Evolutionary conservation across 2,888 invertebrate species (phyloP).

Genomic region (Callyntrura guangdongensis): DNA sequence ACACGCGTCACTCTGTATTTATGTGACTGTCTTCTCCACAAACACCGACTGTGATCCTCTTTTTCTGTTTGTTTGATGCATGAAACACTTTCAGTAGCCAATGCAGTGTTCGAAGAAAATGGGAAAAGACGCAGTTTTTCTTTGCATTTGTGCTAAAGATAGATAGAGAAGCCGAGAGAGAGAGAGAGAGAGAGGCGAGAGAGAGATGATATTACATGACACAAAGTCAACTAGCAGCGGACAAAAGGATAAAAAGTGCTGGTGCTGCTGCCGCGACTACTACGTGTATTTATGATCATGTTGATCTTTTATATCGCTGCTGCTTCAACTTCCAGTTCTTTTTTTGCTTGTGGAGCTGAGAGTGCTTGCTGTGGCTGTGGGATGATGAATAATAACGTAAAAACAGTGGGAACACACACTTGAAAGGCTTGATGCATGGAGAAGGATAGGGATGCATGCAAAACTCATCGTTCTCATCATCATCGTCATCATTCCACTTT

Average conservation of each 20-base stretch:
- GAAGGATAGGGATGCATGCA: slow-evolving; percentile 21
- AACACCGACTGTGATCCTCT: slow-evolving; percentile 15
- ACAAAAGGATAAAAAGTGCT: slow-evolving; percentile 23
- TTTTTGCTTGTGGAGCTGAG: not conserved
- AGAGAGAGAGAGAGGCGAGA: no score
- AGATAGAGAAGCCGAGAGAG: not conserved
- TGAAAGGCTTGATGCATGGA: not conserved
- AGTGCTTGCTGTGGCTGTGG: not conserved
- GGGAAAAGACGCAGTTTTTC: slow-evolving; percentile 19
- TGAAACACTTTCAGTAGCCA: not conserved
- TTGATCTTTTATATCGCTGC: not conserved
- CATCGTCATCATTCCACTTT: slow-evolving; percentile 3
- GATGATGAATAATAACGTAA: slow-evolving; percentile 37
- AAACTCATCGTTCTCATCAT: slow-evolving; percentile 16
- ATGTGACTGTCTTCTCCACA: not conserved
- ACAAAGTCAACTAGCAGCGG: slow-evolving; percentile 27
- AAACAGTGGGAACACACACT: slow-evolving; percentile 14
- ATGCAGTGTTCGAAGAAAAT: not conserved
- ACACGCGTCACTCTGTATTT: not conserved
- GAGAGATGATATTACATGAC: slow-evolving; percentile 30
- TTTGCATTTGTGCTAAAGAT: not conserved
- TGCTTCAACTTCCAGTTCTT: not conserved
- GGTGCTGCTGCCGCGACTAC: not conserved
- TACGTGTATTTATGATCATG: not conserved
- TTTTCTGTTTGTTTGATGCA: not conserved